Evolutionary conservation across 2,888 invertebrate genomes (phyloP), one percentile per base, ranked within the genome.

Genomic region (Drosophila maculinotata): DNA sequence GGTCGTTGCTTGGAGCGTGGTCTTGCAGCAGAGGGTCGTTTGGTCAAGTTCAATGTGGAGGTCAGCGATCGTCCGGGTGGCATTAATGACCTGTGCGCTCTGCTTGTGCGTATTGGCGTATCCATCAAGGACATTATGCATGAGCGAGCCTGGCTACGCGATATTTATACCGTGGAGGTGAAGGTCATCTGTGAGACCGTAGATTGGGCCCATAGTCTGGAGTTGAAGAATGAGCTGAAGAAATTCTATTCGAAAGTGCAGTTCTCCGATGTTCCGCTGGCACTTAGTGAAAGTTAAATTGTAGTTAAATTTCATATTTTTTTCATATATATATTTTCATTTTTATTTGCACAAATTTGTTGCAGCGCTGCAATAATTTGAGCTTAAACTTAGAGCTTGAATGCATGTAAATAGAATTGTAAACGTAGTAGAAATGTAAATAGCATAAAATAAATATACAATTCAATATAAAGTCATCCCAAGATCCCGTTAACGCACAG

Each of bases 61-160:
- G 95, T 97, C 2, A 96, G 95, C 88, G 97, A 97, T 92, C 93
- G 97, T 67, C 97, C 97, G 0, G 97, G 97, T 4, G 97, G 90
- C 52, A 96, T 97, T 68, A 95, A 96, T 0, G 97, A 97, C 87
- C 92, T 98, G 4, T 96, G 97, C 88, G 94, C 94, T 84, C 92
- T 96, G 35, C 93, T 98, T 51, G 93, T 95, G 0, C 93, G 94
- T 1, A 93, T 96, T 26, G 97, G 97, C 0, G 97, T 97, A 10
- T 96, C 96, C 33, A 97, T 99, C 71, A 99, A 98, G 91, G 98
- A 98, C 89, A 97, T 99, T 62, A 96, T 97, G 92, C 98, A 99
- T 90, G 98, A 99, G 90, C 93, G 98, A 53, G 98, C 98, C 1
- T 98, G 98, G 98, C 94, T 98, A 10, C 95, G 95, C 62, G 98